Evolutionary conservation across 2,797 vertebrate species (phyloP).

Genomic region (Apogon hyalosoma): DNA sequence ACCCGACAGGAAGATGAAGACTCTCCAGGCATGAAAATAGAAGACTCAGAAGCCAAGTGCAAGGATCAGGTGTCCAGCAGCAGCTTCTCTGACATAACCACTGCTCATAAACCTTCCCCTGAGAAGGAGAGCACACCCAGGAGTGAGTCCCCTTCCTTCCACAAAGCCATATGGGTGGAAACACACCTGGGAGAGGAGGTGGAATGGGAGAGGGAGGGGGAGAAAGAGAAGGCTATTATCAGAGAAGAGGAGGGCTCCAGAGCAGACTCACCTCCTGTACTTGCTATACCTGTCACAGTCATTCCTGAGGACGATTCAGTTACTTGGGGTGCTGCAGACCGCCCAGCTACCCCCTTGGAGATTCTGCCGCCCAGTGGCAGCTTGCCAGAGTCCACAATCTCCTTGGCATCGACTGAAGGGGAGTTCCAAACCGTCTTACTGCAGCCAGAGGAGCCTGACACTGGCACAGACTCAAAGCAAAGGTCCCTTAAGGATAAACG

Average conservation of each 20-base stretch:
- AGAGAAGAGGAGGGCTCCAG: slow-evolving; percentile 54
- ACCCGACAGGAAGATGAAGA: slow-evolving; percentile 17
- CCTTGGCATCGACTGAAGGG: slow-evolving; percentile 49
- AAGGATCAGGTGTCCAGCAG: slow-evolving; percentile 34
- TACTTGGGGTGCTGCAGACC: slow-evolving; percentile 3
- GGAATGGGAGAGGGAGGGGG: slow-evolving; percentile 31
- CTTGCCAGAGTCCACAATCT: slow-evolving; percentile 46
- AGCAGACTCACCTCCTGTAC: slow-evolving; percentile 72
- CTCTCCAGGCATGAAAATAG: slow-evolving; percentile 25
- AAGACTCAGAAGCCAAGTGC: slow-evolving; percentile 36
- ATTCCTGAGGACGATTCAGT: slow-evolving; percentile 69
- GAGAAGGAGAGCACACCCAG: slow-evolving; percentile 40
- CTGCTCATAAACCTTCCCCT: slow-evolving; percentile 12
- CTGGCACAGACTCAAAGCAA: slow-evolving; percentile 26
- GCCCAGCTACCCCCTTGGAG: slow-evolving; percentile 23
- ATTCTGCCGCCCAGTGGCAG: slow-evolving; percentile 38
- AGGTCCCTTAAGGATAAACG: slow-evolving; percentile 46
- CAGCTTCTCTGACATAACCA: slow-evolving; percentile 35
- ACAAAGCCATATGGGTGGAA: slow-evolving; percentile 84
- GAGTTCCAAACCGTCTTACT: slow-evolving; percentile 50
- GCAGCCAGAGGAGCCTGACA: slow-evolving; percentile 38
- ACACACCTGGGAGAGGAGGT: slow-evolving; percentile 77
- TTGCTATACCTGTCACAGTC: slow-evolving; percentile 72
- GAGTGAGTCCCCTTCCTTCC: slow-evolving; percentile 63
- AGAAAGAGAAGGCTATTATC: slow-evolving; percentile 14